Percentiles rank a stretch among this genome's conserved stretches.
Evolutionary conservation across 2,888 invertebrate genomes (phyloP).

Genomic region (Oconnorella tubifera): DNA sequence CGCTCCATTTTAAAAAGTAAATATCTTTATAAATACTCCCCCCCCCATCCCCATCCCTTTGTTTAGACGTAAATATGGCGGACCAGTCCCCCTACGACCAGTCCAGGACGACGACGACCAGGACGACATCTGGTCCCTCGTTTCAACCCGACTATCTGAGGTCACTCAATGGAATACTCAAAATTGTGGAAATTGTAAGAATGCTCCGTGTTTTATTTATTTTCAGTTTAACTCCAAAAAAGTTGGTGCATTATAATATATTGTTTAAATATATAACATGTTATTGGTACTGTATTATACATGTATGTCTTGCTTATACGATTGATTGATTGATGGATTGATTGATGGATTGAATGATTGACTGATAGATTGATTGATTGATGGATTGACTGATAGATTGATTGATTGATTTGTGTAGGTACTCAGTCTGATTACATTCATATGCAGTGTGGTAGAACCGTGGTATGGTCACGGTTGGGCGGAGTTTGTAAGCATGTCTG

Average conservation of each 20-base stretch:
- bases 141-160: not conserved
- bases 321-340: not conserved
- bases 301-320: too few relatives aligned
- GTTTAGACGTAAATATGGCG: too few relatives aligned
- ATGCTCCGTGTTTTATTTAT: too few relatives aligned
- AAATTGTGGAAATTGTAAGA: not conserved
- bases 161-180: not conserved
- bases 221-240: too few relatives aligned
- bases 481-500: constrained; percentile 29
- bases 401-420: too few relatives aligned
- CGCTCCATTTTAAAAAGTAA: too few relatives aligned
- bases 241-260: too few relatives aligned
- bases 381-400: not conserved
- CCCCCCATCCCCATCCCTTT: too few relatives aligned
- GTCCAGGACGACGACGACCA: not conserved
- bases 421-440: constrained; percentile 27
- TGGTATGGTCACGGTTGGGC: constrained; percentile 28
- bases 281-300: too few relatives aligned
- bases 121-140: not conserved
- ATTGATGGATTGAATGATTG: not conserved
- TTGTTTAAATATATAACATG: too few relatives aligned
- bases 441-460: constrained; percentile 26
- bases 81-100: not conserved
- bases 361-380: not conserved
- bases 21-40: too few relatives aligned